Percentiles rank a stretch among this genome's conserved stretches.
These are phyloP conservation scores for Cataglyphis rosenhaueri DNA, from an alignment of 2,888 invertebrate species.

Conservation along the genomic window DNA sequence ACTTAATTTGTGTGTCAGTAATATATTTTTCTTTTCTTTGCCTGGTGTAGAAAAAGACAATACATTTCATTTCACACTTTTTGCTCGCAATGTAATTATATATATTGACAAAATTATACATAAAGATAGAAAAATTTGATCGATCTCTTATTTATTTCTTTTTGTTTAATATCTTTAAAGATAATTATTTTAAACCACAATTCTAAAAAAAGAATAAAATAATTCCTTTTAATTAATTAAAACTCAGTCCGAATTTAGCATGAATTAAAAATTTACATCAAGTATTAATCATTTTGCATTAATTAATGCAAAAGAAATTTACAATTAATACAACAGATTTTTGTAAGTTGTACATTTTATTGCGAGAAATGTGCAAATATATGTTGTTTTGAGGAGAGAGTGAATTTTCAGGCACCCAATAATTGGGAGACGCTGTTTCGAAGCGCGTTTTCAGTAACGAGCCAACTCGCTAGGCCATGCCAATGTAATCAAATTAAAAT, in stretches of 20 bases:
- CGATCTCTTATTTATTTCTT: background rate
- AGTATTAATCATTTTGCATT: too few species aligned
- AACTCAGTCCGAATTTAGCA: background rate
- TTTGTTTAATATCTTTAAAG: background rate
- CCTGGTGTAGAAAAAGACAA: background rate
- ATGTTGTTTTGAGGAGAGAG: background rate
- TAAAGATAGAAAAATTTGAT: background rate
- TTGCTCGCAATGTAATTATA: background rate
- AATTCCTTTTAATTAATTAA: background rate
- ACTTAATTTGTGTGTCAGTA: background rate
- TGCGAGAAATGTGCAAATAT: background rate
- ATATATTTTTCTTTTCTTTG: background rate
- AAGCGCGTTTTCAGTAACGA: slow-evolving; percentile 43
- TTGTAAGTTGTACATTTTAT: background rate
- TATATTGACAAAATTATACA: too few species aligned
- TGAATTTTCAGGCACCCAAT: background rate
- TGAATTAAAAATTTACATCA: background rate
- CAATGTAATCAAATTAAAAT: slow-evolving; percentile 64
- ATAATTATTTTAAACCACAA: background rate
- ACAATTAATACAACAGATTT: background rate
- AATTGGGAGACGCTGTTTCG: background rate
- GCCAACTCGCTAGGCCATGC: slow-evolving; percentile 44
- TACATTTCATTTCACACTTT: background rate
- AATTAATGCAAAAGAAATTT: background rate
- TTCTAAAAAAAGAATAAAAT: background rate